Percentiles rank a stretch among this genome's conserved stretches.
These are phyloP conservation scores for Scelioninae gen. 2 DNA, from an alignment of 2,888 invertebrate genomes.

Conservation along the genomic window DNA sequence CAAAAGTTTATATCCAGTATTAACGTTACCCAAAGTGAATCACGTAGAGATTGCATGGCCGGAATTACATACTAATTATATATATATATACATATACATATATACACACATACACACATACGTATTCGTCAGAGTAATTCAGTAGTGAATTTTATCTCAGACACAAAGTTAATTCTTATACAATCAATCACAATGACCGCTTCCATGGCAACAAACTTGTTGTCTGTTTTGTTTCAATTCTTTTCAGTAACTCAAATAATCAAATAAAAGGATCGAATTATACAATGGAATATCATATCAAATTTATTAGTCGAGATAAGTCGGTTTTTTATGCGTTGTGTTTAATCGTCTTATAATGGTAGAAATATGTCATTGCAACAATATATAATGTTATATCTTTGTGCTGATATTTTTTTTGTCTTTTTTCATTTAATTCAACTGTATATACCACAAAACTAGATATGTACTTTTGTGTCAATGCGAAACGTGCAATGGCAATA, in stretches of 20 bases:
- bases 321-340: too few relatives aligned
- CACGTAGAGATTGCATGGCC: slow-evolving; percentile 49
- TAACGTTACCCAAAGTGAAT: slow-evolving; percentile 37
- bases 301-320: too few relatives aligned
- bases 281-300: neutral
- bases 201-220: neutral
- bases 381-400: too few relatives aligned
- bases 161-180: too few relatives aligned
- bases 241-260: slow-evolving; percentile 15
- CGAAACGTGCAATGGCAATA: neutral
- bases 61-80: slow-evolving; percentile 40
- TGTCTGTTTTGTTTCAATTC: neutral
- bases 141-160: too few relatives aligned
- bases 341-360: too few relatives aligned
- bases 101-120: slow-evolving; percentile 17
- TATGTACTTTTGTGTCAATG: too few relatives aligned
- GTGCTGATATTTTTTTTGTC: neutral
- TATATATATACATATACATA: slow-evolving; percentile 39
- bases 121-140: too few relatives aligned
- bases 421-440: neutral
- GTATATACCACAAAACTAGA: too few relatives aligned
- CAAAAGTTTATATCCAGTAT: slow-evolving; percentile 35
- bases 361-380: too few relatives aligned
- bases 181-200: too few relatives aligned
- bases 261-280: slow-evolving; percentile 22